Conservation (phyloP, 1,140 invertebrate species). For the Drosophila orena region DNA sequence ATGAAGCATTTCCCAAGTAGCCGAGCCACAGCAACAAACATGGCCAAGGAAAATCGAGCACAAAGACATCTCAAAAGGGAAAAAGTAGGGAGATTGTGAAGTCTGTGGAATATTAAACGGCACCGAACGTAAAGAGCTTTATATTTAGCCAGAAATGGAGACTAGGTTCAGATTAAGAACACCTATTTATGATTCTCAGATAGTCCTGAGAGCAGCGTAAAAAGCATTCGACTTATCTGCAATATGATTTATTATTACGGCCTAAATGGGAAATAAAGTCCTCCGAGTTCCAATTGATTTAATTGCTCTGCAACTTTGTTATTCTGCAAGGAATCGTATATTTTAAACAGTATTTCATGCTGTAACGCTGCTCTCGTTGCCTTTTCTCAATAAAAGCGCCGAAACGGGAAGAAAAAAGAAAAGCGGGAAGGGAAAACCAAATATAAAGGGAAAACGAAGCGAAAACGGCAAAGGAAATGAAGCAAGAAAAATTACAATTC, state of each 20-base stretch:
- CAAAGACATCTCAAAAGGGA: constrained; percentile 31
- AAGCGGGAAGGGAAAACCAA: constrained; percentile 13
- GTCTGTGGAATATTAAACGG: constrained; percentile 54
- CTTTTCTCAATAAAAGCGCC: constrained; percentile 59
- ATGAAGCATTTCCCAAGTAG: constrained; percentile 62
- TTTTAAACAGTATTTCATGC: constrained; percentile 9
- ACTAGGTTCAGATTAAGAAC: neutral
- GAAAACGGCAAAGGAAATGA: constrained; percentile 81
- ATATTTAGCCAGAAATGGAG: constrained; percentile 4
- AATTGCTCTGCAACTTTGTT: neutral
- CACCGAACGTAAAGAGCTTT: constrained; percentile 36
- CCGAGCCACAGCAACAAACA: constrained; percentile 46
- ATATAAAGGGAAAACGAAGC: constrained; percentile 41
- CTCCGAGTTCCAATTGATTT: no score
- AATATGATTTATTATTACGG: neutral
- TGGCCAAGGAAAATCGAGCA: constrained; percentile 55
- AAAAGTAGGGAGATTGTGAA: neutral
- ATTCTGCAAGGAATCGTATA: neutral
- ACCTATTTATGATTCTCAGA: neutral
- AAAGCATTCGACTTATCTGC: neutral
- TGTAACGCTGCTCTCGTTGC: constrained; percentile 38
- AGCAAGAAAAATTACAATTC: constrained; percentile 84
- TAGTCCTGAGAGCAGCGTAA: no score
- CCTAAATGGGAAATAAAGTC: no score
- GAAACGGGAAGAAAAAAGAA: constrained; percentile 38